These are phyloP conservation scores for Ichneumon xanthorius DNA, from an alignment of 2,888 invertebrate genomes.

Conservation along the genomic window DNA sequence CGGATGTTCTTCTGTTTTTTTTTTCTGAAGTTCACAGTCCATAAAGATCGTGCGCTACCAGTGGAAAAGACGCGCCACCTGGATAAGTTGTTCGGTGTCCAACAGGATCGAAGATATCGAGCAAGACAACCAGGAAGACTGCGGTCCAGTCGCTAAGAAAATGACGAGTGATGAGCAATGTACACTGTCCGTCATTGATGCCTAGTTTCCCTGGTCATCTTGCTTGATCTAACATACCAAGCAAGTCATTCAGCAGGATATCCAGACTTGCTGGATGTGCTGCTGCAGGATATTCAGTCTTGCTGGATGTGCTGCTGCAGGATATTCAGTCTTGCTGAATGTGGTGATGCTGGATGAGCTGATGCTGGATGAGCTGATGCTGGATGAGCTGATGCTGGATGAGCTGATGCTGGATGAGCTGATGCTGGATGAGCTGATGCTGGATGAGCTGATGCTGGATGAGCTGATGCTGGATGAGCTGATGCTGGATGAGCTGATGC, in stretches of 20 bases:
- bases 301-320: no score
- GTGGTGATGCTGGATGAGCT: no score
- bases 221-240: no score
- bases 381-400: neutral
- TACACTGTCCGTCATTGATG: neutral
- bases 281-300: neutral
- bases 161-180: neutral
- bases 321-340: no score
- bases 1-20: neutral
- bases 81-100: no score
- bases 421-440: no score
- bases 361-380: neutral
- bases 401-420: no score
- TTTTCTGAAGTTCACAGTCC: neutral
- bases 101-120: no score
- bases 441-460: no score
- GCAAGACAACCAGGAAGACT: neutral
- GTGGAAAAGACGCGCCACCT: neutral
- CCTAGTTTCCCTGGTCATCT: neutral
- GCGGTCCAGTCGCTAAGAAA: neutral
- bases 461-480: no score
- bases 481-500: no score
- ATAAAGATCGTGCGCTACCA: neutral
- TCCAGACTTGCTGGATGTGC: no score
- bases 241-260: neutral